phyloP scores from a whole-genome alignment of 1,140 invertebrate species.

The Drosophila bifasciata region DNA sequence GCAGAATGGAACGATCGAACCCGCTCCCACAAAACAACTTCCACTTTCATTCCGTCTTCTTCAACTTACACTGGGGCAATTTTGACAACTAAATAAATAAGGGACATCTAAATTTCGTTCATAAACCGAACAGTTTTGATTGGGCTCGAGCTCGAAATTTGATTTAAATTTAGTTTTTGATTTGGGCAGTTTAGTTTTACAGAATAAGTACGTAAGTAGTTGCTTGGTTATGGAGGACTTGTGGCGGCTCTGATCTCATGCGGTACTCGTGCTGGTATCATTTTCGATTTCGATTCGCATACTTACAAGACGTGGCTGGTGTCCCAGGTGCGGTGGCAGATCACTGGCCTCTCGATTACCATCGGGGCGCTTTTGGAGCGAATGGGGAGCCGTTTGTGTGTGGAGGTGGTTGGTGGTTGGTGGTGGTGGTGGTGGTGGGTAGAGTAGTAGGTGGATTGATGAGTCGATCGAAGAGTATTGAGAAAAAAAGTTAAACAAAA shows the following conservation, averaged over 20 bases:
- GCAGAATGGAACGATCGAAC: background rate
- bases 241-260: slow-evolving; percentile 47
- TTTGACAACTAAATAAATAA: slow-evolving; percentile 13
- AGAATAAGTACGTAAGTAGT: background rate
- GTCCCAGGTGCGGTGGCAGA: slow-evolving; percentile 78
- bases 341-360: slow-evolving; percentile 81
- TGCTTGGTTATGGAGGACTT: slow-evolving; percentile 9
- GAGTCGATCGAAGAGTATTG: slow-evolving; percentile 74
- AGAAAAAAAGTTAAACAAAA: slow-evolving; percentile 71
- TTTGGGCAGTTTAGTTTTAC: slow-evolving; percentile 16
- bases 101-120: background rate
- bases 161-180: slow-evolving; percentile 9
- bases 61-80: background rate
- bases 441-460: slow-evolving; percentile 75
- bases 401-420: slow-evolving; percentile 49
- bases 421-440: slow-evolving; percentile 9
- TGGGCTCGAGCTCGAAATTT: background rate
- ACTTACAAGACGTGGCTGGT: slow-evolving; percentile 78
- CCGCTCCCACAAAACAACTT: slow-evolving; percentile 6
- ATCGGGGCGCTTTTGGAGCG: slow-evolving; percentile 64
- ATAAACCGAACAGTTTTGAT: no score
- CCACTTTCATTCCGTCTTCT: slow-evolving; percentile 7
- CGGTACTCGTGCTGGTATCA: slow-evolving; percentile 61
- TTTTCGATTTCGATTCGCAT: slow-evolving; percentile 55
- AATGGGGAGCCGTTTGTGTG: slow-evolving; percentile 34